A percentile compares a stretch with the other conserved stretches of the same genome.
These are phyloP conservation scores for Parauchenoglanis ngamensis DNA, from an alignment of 2,797 vertebrate genomes.

Conservation along the genomic window DNA sequence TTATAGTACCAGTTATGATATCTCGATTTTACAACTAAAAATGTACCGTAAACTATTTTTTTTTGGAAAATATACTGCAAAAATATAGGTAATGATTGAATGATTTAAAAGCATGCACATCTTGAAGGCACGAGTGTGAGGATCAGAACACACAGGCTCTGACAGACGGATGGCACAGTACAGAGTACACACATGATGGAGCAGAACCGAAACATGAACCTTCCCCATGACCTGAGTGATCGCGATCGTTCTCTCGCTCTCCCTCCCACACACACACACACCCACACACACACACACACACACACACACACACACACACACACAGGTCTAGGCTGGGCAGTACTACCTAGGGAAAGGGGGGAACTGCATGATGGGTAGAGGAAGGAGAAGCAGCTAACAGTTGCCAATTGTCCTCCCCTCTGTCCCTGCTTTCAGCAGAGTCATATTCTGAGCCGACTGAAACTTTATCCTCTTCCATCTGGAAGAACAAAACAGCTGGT, in stretches of 20 bases:
- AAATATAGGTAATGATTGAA: slow-evolving; percentile 31
- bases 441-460: slow-evolving; percentile 98
- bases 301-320: slow-evolving; percentile 45
- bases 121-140: slow-evolving; percentile 39
- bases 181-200: slow-evolving; percentile 4
- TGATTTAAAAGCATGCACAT: slow-evolving; percentile 41
- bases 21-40: not conserved
- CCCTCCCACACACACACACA: not conserved
- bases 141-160: slow-evolving; percentile 6
- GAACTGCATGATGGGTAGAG: slow-evolving; percentile 67
- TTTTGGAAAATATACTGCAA: slow-evolving; percentile 20
- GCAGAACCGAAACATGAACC: not conserved
- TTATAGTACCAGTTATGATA: slow-evolving; percentile 1
- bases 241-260: slow-evolving; percentile 1
- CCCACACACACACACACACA: not conserved
- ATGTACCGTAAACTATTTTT: not conserved
- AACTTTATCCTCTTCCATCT: slow-evolving; percentile 97
- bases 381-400: slow-evolving; percentile 91
- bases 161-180: slow-evolving; percentile 29
- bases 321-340: slow-evolving; percentile 59
- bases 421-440: slow-evolving; percentile 96
- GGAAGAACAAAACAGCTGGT: slow-evolving; percentile 86
- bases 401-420: slow-evolving; percentile 96
- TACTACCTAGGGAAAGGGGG: slow-evolving; percentile 77
- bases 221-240: slow-evolving; percentile 3